Evolutionary conservation across 2,113 vertebrate species (phyloP).

Genomic region (Terrapene triunguis): DNA sequence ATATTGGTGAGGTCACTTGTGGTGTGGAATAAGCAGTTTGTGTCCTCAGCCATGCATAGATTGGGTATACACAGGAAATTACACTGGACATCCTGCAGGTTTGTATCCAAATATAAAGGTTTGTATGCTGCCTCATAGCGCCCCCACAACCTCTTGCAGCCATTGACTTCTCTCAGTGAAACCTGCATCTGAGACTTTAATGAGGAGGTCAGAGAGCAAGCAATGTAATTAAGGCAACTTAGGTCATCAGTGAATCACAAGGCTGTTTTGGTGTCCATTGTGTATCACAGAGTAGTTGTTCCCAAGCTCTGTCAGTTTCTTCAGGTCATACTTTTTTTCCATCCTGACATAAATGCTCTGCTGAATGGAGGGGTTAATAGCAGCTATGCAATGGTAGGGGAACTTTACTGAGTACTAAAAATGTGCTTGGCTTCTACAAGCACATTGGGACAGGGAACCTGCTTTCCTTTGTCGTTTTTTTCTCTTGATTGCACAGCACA

Average conservation of each 20-base stretch:
- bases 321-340: background rate
- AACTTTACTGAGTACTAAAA: slow-evolving; percentile 22
- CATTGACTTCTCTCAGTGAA: accelerated
- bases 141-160: background rate
- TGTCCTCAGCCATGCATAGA: background rate
- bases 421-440: slow-evolving; percentile 33
- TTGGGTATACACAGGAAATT: background rate
- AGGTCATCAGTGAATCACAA: background rate
- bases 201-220: slow-evolving; percentile 1
- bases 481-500: background rate
- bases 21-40: background rate
- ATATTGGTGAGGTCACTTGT: background rate
- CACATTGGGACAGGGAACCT: background rate
- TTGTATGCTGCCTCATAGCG: background rate
- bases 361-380: slow-evolving; percentile 40
- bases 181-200: background rate
- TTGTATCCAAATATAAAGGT: background rate
- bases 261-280: background rate
- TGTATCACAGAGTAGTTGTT: background rate
- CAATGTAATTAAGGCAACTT: background rate
- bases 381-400: background rate
- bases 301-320: background rate
- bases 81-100: background rate
- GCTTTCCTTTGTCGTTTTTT: slow-evolving; percentile 31
- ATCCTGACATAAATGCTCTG: background rate